Conservation (phyloP, 1,140 invertebrate species). For the Plectus sambesii region DNA sequence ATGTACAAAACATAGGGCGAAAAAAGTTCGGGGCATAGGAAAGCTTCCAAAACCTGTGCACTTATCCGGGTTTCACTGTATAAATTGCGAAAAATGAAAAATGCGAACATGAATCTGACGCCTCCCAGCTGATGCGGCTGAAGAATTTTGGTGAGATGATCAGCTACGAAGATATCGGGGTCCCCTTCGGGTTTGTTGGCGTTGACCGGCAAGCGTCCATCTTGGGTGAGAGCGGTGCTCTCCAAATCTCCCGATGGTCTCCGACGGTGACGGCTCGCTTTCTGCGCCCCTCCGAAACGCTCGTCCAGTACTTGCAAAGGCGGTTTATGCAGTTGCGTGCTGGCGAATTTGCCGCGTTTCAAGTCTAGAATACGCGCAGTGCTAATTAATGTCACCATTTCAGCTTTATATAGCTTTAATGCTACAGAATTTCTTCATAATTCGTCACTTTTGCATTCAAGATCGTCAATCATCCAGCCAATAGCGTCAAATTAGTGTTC, state of each 20-base stretch:
- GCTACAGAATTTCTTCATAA: background rate
- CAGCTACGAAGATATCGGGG: conserved; percentile 79
- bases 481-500: conserved; percentile 3
- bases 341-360: conserved; percentile 6
- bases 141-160: conserved; percentile 77
- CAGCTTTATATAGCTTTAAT: conserved; percentile 3
- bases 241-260: conserved; percentile 17
- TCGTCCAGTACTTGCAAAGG: background rate
- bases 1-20: no score
- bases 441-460: conserved; percentile 4
- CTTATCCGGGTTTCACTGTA: no score
- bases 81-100: no score
- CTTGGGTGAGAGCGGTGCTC: conserved; percentile 49
- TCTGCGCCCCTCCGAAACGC: background rate
- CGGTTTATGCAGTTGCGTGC: conserved; percentile 6
- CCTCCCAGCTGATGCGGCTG: conserved; percentile 65
- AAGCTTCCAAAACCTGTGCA: no score
- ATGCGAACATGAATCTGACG: conserved; percentile 33
- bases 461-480: conserved; percentile 8
- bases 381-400: background rate
- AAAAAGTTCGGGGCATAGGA: no score
- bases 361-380: background rate
- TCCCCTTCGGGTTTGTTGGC: conserved; percentile 85
- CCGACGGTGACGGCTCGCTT: conserved; percentile 3
- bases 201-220: conserved; percentile 83